Evolutionary conservation across 2,888 invertebrate species (phyloP), one percentile per base, ranked within the genome.

Genomic region (Calameuta filiformis): DNA sequence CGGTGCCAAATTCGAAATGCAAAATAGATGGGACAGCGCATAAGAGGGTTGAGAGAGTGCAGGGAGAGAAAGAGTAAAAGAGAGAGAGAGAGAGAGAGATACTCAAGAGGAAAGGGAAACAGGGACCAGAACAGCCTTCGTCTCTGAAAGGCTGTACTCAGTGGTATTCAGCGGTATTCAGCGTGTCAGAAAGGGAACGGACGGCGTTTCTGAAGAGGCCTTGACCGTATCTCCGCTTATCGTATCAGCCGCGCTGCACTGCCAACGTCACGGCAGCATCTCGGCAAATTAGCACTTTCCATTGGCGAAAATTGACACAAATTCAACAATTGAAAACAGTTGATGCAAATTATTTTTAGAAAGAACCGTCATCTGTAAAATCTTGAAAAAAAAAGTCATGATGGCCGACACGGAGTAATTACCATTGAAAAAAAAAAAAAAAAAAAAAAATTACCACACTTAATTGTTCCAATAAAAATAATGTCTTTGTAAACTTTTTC

Each of bases 201-300:
- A 89, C 79, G 82, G 90, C 35, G 37, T 89, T 89, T 87, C 90
- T 88, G 85, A 87, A 85, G 82, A 90, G 90, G 90, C 91, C 91
- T 91, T 91, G 91, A 91, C 91, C 91, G 90, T 91, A 91, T 91
- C 91, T 90, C 87, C 86, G 89, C 90, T 91, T 90, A 91, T 91
- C 91, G 90, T 87, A 88, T 88, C 89, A 86, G 86, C 87, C 87
- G 85, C 84, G 85, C 85, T 87, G 85, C 86, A 85, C 87, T 82
- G 85, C 83, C 84, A 85, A 82, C 86, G 83, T 85, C 86, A 83
- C 84, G 76, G 82, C 87, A 86, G 71, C 31, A 34, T 71, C 71
- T 34, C 71, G 71, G 34, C 71, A 71, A 71, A 71, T 71, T 71
- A 71, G 71, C 71, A 71, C 71, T 71, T 31, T 71, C 71, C 71